phyloP scores from a whole-genome alignment of 2,113 vertebrate species.

The Boleophthalmus pectinirostris region DNA sequence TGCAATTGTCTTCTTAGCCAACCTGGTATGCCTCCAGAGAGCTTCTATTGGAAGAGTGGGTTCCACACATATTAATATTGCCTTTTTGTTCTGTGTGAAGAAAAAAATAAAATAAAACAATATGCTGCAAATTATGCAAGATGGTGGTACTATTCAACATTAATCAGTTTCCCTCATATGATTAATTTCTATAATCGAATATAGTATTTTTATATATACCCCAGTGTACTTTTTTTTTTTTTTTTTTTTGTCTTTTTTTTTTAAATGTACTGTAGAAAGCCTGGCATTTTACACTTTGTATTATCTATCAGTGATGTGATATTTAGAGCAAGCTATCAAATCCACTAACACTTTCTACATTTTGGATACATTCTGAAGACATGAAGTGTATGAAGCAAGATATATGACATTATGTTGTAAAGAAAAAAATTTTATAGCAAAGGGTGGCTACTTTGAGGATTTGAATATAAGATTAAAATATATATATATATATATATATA shows the following conservation, averaged over 20 bases:
- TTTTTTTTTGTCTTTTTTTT: not conserved
- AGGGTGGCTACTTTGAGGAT: too few species aligned
- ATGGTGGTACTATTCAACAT: not conserved
- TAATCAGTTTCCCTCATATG: not conserved
- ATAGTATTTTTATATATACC: not conserved
- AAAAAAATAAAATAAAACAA: not conserved
- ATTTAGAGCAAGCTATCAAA: not conserved
- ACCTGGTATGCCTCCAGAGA: conserved; percentile 9
- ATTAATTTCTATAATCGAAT: not conserved
- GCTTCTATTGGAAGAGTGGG: not conserved
- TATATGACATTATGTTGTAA: not conserved
- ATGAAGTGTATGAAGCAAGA: too few species aligned
- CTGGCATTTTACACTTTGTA: not conserved
- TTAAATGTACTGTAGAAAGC: not conserved
- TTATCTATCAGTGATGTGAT: not conserved
- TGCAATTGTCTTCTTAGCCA: conserved; percentile 1
- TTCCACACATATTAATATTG: not conserved
- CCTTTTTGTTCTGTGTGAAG: not conserved
- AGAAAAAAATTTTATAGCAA: not conserved
- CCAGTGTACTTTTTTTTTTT: too few species aligned
- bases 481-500: too few species aligned
- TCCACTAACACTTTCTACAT: not conserved
- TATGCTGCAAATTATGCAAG: not conserved
- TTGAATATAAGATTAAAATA: not conserved
- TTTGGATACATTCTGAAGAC: too few species aligned